Conservation (phyloP, 2,113 vertebrate species). For the Perca schrenkii region DNA sequence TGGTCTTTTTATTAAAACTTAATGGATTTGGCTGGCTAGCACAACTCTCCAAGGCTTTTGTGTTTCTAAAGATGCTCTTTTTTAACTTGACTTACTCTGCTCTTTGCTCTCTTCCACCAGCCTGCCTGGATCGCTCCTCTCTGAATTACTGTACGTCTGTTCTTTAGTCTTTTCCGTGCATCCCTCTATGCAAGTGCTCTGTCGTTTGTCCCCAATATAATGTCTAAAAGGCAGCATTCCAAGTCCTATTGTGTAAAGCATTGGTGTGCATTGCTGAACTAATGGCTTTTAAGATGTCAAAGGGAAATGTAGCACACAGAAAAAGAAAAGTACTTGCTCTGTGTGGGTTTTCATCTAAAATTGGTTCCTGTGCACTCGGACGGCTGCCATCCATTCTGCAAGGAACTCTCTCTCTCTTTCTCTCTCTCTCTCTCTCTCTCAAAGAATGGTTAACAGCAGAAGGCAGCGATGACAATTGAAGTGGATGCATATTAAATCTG, state of each 20-base stretch:
- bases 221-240: conserved; percentile 66
- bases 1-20: conserved; percentile 61
- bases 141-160: conserved; percentile 28
- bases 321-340: conserved; percentile 62
- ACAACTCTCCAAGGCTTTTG: conserved; percentile 36
- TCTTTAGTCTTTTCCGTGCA: conserved; percentile 27
- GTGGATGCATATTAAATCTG: conserved; percentile 57
- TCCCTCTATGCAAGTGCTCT: conserved; percentile 46
- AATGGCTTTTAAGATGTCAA: conserved; percentile 81
- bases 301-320: conserved; percentile 65
- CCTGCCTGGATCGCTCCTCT: not conserved
- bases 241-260: conserved; percentile 64
- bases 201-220: conserved; percentile 54
- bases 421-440: conserved; percentile 18
- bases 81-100: not conserved
- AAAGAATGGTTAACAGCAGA: conserved; percentile 41
- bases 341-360: conserved; percentile 70
- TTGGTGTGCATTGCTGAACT: conserved; percentile 77
- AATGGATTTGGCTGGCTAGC: conserved; percentile 53
- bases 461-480: conserved; percentile 45
- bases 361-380: conserved; percentile 59
- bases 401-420: not conserved
- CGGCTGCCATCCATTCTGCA: conserved; percentile 54
- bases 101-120: conserved; percentile 1
- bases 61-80: conserved; percentile 38